Percentiles rank a stretch among this genome's conserved stretches.
phyloP scores from a whole-genome alignment of 2,113 vertebrate genomes.

The Tachycineta bicolor region DNA sequence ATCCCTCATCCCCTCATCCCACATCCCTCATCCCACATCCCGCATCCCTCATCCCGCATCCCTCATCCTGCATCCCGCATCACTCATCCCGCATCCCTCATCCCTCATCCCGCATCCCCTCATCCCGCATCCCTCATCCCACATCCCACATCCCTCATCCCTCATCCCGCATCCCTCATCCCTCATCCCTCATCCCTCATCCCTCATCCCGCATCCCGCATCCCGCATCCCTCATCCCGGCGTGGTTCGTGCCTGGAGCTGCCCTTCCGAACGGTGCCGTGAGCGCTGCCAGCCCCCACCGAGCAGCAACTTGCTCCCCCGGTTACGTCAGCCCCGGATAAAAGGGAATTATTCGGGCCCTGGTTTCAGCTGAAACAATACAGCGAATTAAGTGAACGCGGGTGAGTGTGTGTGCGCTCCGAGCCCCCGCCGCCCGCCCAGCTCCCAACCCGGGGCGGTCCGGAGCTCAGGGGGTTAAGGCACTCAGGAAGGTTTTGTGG shows the following conservation, averaged over 20 bases:
- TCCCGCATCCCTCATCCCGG: neutral
- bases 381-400: slow-evolving; percentile 19
- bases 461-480: neutral
- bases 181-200: too few species aligned
- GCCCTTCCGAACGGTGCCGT: neutral
- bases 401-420: neutral
- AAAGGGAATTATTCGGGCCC: slow-evolving; percentile 64
- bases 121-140: too few species aligned
- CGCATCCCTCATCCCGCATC: too few species aligned
- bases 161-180: too few species aligned
- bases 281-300: slow-evolving; percentile 7
- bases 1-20: too few species aligned
- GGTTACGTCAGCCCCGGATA: slow-evolving; percentile 52
- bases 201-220: too few species aligned
- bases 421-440: neutral
- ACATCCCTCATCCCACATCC: too few species aligned
- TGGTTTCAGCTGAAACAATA: slow-evolving; percentile 66
- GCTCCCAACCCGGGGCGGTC: neutral
- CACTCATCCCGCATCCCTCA: too few species aligned
- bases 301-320: slow-evolving; percentile 24
- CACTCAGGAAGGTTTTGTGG: neutral
- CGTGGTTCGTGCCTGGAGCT: neutral
- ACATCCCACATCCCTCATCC: too few species aligned
- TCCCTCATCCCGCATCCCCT: too few species aligned
- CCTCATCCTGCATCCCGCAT: too few species aligned